phyloP scores from a whole-genome alignment of 2,797 vertebrate genomes.

The Kryptolebias ocellatus region DNA sequence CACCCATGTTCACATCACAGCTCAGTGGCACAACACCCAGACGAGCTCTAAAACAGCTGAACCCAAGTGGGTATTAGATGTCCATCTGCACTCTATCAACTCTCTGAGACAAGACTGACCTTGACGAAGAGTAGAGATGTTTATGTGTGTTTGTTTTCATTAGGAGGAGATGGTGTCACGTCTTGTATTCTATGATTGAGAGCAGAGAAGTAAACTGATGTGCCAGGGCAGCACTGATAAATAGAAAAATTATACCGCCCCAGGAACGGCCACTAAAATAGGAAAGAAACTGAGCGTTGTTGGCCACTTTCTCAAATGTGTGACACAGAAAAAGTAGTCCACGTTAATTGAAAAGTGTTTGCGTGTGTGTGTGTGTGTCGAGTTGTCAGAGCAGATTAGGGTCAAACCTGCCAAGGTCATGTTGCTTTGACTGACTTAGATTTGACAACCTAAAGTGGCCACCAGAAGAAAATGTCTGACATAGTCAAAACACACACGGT shows the following conservation, averaged over 20 bases:
- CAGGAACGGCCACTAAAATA: constrained; percentile 29
- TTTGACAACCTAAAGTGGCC: constrained; percentile 38
- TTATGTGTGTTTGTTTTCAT: constrained; percentile 42
- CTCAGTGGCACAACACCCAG: constrained; percentile 17
- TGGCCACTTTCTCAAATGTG: constrained; percentile 20
- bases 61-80: constrained; percentile 40
- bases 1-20: constrained; percentile 16
- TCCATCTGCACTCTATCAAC: constrained; percentile 64
- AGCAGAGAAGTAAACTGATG: constrained; percentile 50
- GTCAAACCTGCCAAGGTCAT: constrained; percentile 33
- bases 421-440: constrained; percentile 52
- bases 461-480: constrained; percentile 14
- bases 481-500: constrained; percentile 14
- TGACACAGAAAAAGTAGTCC: constrained; percentile 32
- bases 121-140: constrained; percentile 34
- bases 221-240: constrained; percentile 58
- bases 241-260: constrained; percentile 32
- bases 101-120: constrained; percentile 35
- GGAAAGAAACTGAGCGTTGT: constrained; percentile 30
- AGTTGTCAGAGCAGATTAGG: constrained; percentile 59
- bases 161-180: constrained; percentile 48
- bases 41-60: constrained; percentile 10
- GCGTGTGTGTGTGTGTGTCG: constrained; percentile 39
- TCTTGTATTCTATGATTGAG: constrained; percentile 46
- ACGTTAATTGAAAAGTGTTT: constrained; percentile 46